phyloP scores from a whole-genome alignment of 2,113 vertebrate species.

The Corydoras maculifer region DNA sequence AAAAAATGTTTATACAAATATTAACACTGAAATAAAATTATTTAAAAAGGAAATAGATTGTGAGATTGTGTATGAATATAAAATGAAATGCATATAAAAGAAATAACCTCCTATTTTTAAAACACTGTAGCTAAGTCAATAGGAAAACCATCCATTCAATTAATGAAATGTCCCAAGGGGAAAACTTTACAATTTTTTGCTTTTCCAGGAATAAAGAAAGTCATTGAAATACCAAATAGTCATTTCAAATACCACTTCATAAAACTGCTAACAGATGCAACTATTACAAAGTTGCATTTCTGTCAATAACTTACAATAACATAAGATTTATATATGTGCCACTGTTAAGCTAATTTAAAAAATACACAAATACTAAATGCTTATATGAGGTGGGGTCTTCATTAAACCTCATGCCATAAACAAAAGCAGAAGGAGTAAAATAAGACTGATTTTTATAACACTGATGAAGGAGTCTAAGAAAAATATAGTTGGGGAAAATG shows the following conservation, averaged over 20 bases:
- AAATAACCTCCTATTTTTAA: too few species aligned
- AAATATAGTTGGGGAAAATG: conserved; percentile 36
- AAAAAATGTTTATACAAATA: too few species aligned
- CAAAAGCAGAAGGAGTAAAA: conserved; percentile 57
- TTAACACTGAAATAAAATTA: too few species aligned
- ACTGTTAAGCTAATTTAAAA: conserved; percentile 86
- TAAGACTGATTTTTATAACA: conserved; percentile 30
- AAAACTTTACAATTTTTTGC: too few species aligned
- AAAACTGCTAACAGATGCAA: conserved; percentile 74
- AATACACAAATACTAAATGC: conserved; percentile 85
- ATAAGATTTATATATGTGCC: conserved; percentile 62
- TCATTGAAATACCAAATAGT: too few species aligned
- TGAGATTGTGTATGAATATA: too few species aligned
- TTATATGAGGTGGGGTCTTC: conserved; percentile 74
- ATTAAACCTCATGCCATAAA: conserved; percentile 77
- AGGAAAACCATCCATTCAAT: too few species aligned
- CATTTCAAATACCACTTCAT: conserved; percentile 50
- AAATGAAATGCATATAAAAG: too few species aligned
- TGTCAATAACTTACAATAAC: conserved; percentile 87
- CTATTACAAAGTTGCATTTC: conserved; percentile 86
- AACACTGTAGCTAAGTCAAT: too few species aligned
- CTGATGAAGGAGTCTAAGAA: conserved; percentile 46
- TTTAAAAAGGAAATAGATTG: too few species aligned
- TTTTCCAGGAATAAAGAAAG: too few species aligned
- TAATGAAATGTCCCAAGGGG: too few species aligned